Percentiles rank a stretch among this genome's conserved stretches.
phyloP scores from a whole-genome alignment of 1,140 invertebrate species.

The Brachionus koreanus region DNA sequence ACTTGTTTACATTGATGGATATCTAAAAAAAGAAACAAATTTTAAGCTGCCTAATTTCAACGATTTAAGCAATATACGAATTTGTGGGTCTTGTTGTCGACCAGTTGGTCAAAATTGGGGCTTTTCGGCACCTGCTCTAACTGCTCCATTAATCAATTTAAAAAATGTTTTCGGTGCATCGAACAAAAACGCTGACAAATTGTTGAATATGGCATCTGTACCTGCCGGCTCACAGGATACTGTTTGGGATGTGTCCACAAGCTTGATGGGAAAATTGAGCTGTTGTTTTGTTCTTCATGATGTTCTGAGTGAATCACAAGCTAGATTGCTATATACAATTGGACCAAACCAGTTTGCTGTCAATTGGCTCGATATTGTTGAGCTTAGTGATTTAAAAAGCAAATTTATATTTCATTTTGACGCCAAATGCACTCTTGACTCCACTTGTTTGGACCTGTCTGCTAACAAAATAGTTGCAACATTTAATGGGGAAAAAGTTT shows the following conservation, averaged over 20 bases:
- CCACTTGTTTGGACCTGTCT: background rate
- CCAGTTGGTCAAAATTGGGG: background rate
- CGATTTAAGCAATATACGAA: background rate
- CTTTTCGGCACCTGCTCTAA: background rate
- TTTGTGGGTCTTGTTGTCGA: slow-evolving; percentile 13
- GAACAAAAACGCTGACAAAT: background rate
- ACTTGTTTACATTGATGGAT: slow-evolving; percentile 65
- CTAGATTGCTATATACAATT: background rate
- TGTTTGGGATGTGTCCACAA: slow-evolving; percentile 1
- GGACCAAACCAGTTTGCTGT: slow-evolving; percentile 2
- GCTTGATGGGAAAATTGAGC: slow-evolving; percentile 13
- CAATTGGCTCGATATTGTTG: slow-evolving; percentile 19
- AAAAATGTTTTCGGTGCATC: slow-evolving; percentile 6
- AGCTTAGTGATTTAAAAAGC: slow-evolving; percentile 16
- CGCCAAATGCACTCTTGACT: background rate
- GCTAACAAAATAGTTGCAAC: background rate
- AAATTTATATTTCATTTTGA: slow-evolving; percentile 41
- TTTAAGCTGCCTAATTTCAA: slow-evolving; percentile 25
- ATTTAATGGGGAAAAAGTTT: background rate
- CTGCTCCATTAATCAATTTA: slow-evolving; percentile 27
- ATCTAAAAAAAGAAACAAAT: slow-evolving; percentile 53
- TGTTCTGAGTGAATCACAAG: background rate
- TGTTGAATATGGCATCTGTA: background rate
- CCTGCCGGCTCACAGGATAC: slow-evolving; percentile 15
- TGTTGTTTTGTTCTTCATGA: slow-evolving; percentile 20